A percentile compares a stretch with the other conserved stretches of the same genome.
These are phyloP conservation scores for Philypnodon macrostomus DNA, from an alignment of 2,797 vertebrate genomes.

Conservation along the genomic window DNA sequence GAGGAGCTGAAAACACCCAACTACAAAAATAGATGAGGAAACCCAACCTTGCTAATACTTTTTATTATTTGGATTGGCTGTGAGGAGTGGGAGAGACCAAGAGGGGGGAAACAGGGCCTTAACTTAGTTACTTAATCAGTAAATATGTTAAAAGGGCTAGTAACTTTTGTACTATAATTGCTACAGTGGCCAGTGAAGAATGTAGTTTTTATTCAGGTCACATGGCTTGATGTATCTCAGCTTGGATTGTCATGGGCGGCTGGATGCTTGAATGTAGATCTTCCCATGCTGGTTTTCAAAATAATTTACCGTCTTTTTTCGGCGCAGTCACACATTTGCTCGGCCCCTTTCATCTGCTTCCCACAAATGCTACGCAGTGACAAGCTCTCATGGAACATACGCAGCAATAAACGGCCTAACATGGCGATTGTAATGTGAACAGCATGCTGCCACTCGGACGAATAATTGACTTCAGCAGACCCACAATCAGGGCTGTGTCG, in stretches of 20 bases:
- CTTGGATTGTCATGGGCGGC: constrained; percentile 46
- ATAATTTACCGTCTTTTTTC: constrained; percentile 52
- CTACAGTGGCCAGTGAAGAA: no score
- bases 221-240: constrained; percentile 49
- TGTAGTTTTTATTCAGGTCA: no score
- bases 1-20: no score
- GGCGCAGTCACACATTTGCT: constrained; percentile 37
- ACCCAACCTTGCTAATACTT: no score
- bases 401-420: constrained; percentile 58
- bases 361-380: constrained; percentile 51
- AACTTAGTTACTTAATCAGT: no score
- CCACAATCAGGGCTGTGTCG: constrained; percentile 50
- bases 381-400: constrained; percentile 64
- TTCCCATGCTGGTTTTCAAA: constrained; percentile 47
- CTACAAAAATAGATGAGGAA: no score
- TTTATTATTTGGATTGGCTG: no score
- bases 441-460: constrained; percentile 63
- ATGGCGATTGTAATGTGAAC: constrained; percentile 66
- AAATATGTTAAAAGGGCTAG: no score
- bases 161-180: no score
- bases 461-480: constrained; percentile 65
- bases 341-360: constrained; percentile 60
- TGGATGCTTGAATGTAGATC: constrained; percentile 50
- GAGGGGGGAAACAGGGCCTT: no score
- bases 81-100: no score